Conservation (phyloP, 2,797 vertebrate species). For the Periparus ater region DNA sequence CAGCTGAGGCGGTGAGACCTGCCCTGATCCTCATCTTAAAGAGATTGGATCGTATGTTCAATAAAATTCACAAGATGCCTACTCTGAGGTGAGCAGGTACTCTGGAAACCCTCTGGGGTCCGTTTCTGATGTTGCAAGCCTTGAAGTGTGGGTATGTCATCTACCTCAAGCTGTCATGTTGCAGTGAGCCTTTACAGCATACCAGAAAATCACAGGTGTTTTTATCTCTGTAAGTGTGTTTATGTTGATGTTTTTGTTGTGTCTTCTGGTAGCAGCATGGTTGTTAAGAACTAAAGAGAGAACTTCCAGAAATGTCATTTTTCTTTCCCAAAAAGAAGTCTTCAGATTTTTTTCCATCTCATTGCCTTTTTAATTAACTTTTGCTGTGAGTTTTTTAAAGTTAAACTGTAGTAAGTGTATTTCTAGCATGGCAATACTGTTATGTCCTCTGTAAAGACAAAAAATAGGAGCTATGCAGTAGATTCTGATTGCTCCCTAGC, state of each 20-base stretch:
- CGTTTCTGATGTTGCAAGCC: conserved; percentile 57
- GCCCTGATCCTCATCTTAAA: conserved; percentile 99
- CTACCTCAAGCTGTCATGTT: not conserved
- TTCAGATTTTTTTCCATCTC: not conserved
- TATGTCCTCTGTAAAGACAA: not conserved
- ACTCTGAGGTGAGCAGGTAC: conserved; percentile 91
- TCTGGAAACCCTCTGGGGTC: conserved; percentile 43
- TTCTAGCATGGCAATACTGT: not conserved
- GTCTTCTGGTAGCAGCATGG: not conserved
- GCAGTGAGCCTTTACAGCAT: not conserved
- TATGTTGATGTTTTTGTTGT: not conserved
- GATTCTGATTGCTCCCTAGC: not conserved
- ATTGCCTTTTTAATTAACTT: not conserved
- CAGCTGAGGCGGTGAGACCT: conserved; percentile 93
- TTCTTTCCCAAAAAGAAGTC: not conserved
- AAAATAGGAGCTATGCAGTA: not conserved
- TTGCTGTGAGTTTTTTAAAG: not conserved
- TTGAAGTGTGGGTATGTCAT: conserved; percentile 65
- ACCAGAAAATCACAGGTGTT: not conserved
- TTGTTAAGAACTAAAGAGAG: not conserved
- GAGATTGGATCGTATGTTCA: conserved; percentile 99
- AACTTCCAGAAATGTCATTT: not conserved
- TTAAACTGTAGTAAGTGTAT: not conserved
- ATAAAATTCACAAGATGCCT: conserved; percentile 99
- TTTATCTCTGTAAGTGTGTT: conserved; percentile 22